Conservation (phyloP, 2,888 invertebrate genomes). For the Augochlorella aurata region DNA sequence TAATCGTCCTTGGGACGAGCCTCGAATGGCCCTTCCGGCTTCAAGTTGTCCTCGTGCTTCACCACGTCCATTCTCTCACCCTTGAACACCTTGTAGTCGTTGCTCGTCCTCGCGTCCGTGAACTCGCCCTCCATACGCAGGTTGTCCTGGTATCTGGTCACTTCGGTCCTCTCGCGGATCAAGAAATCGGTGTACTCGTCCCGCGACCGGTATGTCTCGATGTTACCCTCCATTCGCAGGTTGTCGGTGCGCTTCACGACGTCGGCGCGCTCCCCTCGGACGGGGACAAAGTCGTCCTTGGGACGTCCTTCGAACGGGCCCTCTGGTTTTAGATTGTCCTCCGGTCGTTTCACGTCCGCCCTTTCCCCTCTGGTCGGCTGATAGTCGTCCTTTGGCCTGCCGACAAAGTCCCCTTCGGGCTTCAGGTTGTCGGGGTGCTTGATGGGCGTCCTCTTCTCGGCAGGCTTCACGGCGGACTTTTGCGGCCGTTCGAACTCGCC, state of each 20-base stretch:
- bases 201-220: constrained; percentile 83
- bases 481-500: constrained; percentile 79
- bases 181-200: constrained; percentile 84
- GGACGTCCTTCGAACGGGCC: constrained; percentile 83
- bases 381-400: constrained; percentile 77
- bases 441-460: constrained; percentile 72
- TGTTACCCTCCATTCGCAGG: constrained; percentile 77
- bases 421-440: constrained; percentile 83
- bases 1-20: constrained; percentile 65
- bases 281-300: constrained; percentile 71
- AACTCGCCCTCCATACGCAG: constrained; percentile 85
- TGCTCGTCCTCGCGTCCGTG: constrained; percentile 83
- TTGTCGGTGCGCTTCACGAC: constrained; percentile 67
- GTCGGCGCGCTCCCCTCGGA: constrained; percentile 79
- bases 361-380: constrained; percentile 78
- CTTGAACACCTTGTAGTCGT: constrained; percentile 84
- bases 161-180: constrained; percentile 82
- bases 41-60: constrained; percentile 84
- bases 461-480: constrained; percentile 79
- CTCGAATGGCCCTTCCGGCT: constrained; percentile 77
- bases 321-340: constrained; percentile 85
- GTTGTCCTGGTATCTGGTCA: constrained; percentile 82
- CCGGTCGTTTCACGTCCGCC: constrained; percentile 78
- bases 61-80: constrained; percentile 83
- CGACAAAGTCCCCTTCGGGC: constrained; percentile 83